These are phyloP conservation scores for Coptotermes formosanus DNA, from an alignment of 1,140 invertebrate genomes.

Conservation along the genomic window DNA sequence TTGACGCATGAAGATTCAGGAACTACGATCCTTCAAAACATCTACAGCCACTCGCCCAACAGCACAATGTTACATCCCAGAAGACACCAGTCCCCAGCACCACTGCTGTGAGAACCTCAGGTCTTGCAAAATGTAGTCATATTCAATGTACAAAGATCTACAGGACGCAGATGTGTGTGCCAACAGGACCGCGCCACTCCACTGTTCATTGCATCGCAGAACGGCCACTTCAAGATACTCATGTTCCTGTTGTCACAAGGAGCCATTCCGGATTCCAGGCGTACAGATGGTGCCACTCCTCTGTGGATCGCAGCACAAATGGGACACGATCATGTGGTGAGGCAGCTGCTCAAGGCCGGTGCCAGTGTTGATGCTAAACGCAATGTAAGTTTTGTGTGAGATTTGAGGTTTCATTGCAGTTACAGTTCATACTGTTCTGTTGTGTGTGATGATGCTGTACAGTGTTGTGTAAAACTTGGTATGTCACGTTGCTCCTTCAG, in stretches of 20 bases:
- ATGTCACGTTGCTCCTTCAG: too few species aligned
- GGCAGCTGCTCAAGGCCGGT: constrained; percentile 70
- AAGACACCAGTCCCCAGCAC: too few species aligned
- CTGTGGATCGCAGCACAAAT: constrained; percentile 94
- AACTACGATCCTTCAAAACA: too few species aligned
- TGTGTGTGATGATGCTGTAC: background rate
- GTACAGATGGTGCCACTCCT: constrained; percentile 81
- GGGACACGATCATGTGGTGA: constrained; percentile 81
- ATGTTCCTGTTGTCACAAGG: constrained; percentile 66
- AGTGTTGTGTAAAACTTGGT: background rate
- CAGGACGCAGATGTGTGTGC: background rate
- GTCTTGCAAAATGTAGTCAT: too few species aligned
- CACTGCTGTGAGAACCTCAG: too few species aligned
- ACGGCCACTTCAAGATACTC: constrained; percentile 78
- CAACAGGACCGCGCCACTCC: constrained; percentile 80
- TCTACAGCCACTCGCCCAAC: too few species aligned
- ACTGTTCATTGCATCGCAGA: constrained; percentile 86
- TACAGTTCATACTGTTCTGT: background rate
- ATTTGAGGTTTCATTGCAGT: background rate
- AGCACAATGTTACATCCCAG: too few species aligned
- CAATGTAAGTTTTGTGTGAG: constrained; percentile 58
- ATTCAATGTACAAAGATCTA: too few species aligned
- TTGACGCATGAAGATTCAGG: too few species aligned
- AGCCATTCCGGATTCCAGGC: constrained; percentile 65
- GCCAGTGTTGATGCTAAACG: constrained; percentile 77